phyloP scores from a whole-genome alignment of 2,888 invertebrate genomes.

The Zhuqinia jingwanae region DNA sequence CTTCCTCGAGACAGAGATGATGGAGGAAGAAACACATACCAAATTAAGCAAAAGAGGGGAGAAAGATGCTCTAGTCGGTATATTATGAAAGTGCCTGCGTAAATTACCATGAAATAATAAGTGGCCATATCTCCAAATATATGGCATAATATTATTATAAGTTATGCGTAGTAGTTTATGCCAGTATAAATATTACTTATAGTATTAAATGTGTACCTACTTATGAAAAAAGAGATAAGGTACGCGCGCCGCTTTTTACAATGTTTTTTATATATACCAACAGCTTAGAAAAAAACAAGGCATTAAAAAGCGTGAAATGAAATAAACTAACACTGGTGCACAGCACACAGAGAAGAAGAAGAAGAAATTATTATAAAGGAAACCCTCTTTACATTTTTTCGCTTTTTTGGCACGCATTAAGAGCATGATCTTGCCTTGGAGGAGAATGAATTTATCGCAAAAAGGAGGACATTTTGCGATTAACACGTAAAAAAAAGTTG shows the following conservation, averaged over 20 bases:
- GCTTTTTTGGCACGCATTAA: slow-evolving; percentile 58
- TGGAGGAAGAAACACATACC: not conserved
- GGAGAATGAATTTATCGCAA: slow-evolving; percentile 61
- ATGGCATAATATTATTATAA: not conserved
- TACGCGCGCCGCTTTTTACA: not conserved
- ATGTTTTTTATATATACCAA: not conserved
- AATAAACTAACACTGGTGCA: slow-evolving; percentile 44
- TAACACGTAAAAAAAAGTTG: slow-evolving; percentile 68
- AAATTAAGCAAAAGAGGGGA: slow-evolving; percentile 4
- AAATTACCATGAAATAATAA: slow-evolving; percentile 30
- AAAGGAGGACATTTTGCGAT: slow-evolving; percentile 70
- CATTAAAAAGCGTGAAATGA: slow-evolving; percentile 58
- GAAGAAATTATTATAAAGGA: too few relatives aligned
- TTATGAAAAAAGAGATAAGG: not conserved
- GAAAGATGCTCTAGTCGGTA: slow-evolving; percentile 4
- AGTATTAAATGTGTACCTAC: not conserved
- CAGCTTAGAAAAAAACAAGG: slow-evolving; percentile 40
- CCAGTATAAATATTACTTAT: not conserved
- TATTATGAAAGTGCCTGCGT: slow-evolving; percentile 10
- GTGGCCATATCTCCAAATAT: not conserved
- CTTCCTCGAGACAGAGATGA: not conserved
- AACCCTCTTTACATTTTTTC: slow-evolving; percentile 26
- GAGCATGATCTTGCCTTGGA: slow-evolving; percentile 9
- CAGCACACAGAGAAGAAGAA: too few relatives aligned
- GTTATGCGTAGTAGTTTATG: not conserved